Base-by-base conservation (phyloP, 1,140 invertebrate species). In the Aphaenogaster rudis region DNA sequence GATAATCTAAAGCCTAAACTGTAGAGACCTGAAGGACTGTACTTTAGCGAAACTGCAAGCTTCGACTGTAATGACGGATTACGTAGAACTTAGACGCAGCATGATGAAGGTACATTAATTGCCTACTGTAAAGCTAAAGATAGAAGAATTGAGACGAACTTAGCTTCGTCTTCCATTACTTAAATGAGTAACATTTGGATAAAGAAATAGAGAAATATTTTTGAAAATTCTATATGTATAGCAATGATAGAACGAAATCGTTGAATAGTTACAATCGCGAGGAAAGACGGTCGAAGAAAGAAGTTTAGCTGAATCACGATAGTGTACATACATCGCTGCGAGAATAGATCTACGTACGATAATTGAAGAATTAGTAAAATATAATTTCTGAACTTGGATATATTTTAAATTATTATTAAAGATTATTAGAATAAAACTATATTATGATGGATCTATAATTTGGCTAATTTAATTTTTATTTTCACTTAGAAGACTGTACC, bases 11-110 rank as follows among this genome's bases (percentile, higher is more conserved):
- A 57, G 50, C 39, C 50, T 69, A 81, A 81, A 71, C 45, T 54
- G 13, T 54, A 81, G 79, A 81, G 79, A 81, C 79, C 79, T 81
- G 79, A 71, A 69, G 64, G 21, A 81, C 15, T 21, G 63, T 45
- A 54, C 36, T 21, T 36, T 67, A 67, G 42, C 21, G n/a, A 71
- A 66, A 57, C 48, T 81, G 11, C 9, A 71, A 57, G 39, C 48
- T 79, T 28, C 11, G 33, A 77, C 15, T 45, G 8, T 59, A 42
- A 48, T 0, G 17, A 33, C 5, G 28, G 17, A 66, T 64, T 64
- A 39, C 28, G 4, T 66, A 48, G 42, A 36, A 66, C 17, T 66
- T 48, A 36, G 7, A 39, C 3, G 28, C 33, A 36, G 15, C 28
- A 11, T 3, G 39, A 45, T 15, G 17, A 50, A 48, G 42, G 17